phyloP scores from a whole-genome alignment of 2,113 vertebrate species.

The Diglossa brunneiventris region DNA sequence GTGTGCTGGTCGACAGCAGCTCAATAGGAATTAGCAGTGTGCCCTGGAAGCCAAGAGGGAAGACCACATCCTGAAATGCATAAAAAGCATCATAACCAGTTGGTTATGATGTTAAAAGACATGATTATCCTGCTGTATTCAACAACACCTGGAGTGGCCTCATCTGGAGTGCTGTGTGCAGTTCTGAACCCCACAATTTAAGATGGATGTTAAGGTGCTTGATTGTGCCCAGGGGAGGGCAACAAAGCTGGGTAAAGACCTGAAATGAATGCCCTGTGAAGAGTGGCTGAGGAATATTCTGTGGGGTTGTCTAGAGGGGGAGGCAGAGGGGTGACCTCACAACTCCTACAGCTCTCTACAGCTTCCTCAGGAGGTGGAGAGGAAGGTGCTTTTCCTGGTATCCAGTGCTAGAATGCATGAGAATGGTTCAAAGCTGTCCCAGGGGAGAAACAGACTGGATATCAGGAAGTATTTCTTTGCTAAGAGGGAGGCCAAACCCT shows the following conservation, averaged over 20 bases:
- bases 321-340: rapidly evolving
- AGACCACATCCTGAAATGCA: rapidly evolving
- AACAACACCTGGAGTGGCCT: rapidly evolving
- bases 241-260: background rate
- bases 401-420: rapidly evolving
- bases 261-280: background rate
- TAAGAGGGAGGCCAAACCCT: background rate
- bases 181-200: background rate
- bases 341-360: background rate
- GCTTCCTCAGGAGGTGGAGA: background rate
- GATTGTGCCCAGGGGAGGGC: background rate
- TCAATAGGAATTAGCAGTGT: background rate
- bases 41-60: background rate
- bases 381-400: background rate
- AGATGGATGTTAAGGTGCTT: background rate
- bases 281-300: background rate
- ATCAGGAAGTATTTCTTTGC: background rate
- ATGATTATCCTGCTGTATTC: rapidly evolving
- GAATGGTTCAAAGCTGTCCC: background rate
- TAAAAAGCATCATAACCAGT: rapidly evolving
- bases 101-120: background rate
- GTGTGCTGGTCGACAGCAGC: rapidly evolving
- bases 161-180: background rate
- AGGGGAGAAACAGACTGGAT: background rate
- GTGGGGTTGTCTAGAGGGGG: background rate